Evolutionary conservation across 2,888 invertebrate species (phyloP).

Genomic region (Chydorus sphaericus): DNA sequence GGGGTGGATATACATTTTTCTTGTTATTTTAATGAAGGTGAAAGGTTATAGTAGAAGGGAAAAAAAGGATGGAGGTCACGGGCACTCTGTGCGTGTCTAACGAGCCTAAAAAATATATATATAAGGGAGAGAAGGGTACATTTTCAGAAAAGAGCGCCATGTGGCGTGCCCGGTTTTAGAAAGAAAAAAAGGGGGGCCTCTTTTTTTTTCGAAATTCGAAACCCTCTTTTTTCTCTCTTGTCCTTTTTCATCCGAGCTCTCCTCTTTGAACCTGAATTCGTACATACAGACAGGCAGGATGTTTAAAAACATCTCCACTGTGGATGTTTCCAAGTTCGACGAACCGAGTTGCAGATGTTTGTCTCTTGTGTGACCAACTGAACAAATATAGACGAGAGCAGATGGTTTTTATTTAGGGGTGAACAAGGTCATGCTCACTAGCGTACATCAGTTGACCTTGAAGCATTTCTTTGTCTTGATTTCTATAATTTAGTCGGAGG

Average conservation of each 20-base stretch:
- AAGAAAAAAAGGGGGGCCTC: no score
- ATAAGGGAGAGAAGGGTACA: neutral
- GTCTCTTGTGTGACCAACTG: conserved; percentile 1
- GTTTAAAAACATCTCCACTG: no score
- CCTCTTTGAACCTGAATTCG: neutral
- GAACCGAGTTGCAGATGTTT: neutral
- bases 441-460: no score
- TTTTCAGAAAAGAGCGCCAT: neutral
- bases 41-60: no score
- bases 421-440: no score
- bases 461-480: no score
- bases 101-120: neutral
- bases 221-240: neutral
- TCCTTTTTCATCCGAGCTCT: neutral
- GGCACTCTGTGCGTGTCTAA: neutral
- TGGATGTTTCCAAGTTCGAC: no score
- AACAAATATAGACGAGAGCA: neutral
- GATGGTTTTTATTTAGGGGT: neutral
- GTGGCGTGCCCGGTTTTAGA: neutral
- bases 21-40: neutral
- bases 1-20: no score
- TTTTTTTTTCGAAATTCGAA: conserved; percentile 3
- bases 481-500: no score
- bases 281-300: no score
- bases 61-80: conserved; percentile 5